Evolutionary conservation across 2,888 invertebrate species (phyloP), one percentile per base, ranked within the genome.

Genomic region (Acheta domesticus): DNA sequence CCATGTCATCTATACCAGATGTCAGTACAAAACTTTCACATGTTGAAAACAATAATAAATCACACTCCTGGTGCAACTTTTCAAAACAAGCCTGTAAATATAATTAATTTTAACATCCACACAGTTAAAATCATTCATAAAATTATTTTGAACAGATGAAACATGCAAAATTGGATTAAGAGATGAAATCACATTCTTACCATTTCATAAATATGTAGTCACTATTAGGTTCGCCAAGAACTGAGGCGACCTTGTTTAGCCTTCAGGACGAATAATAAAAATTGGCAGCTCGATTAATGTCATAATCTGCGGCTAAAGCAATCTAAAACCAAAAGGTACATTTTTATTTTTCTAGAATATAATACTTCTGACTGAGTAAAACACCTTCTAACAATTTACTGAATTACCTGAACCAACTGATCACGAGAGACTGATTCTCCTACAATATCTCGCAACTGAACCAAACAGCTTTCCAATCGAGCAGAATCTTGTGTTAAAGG

Each of bases 221-320:
- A 14, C 79, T 77, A 78, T 74, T 81, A 79, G 78, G 79, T 77
- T 20, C 74, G 78, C 78, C 79, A 73, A 49, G 50, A 21, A 14
- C 74, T 76, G n/a, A 78, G 77, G 76, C 80, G 78, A 76, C 79
- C 76, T 73, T 74, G 77, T 74, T 80, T 80, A 79, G 78, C 79
- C 79, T 81, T 81, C 80, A 83, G 78, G 83, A 85, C 48, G 88
- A 87, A 83, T 89, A 90, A 84, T 88, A 90, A 85, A 88, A 90
- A 85, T 91, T 90, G 81, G 90, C 87, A 48, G 91, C 91, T 81
- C 90, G 84, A 84, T 90, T 89, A 78, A 89, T 86, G 85, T 91
- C 90, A 84, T 88, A 91, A 84, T 91, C 90, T 12, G 90, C 90
- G 5, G 90, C 90, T 77, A 90, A 84, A 19, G 89, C 87, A 19